These are phyloP conservation scores for Scaptomyza graminum DNA, from an alignment of 1,140 invertebrate genomes.

Conservation along the genomic window DNA sequence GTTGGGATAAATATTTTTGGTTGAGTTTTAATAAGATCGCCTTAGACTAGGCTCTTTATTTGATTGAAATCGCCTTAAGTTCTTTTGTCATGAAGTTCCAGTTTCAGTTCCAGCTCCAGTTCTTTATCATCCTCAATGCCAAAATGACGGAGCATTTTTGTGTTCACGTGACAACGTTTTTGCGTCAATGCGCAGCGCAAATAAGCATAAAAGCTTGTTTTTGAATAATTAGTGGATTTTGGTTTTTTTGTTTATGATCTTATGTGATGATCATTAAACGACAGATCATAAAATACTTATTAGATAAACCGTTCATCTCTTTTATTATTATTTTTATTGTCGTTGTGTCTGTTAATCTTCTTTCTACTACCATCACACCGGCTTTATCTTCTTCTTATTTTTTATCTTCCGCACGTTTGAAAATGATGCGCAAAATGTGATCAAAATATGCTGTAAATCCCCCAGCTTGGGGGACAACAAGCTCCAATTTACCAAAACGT, in stretches of 20 bases:
- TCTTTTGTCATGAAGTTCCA: neutral
- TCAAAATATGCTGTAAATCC: constrained; percentile 1
- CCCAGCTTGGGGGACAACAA: neutral
- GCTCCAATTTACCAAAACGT: neutral
- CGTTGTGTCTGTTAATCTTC: neutral
- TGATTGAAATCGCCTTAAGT: neutral
- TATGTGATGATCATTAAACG: constrained; percentile 5
- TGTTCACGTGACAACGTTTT: constrained; percentile 19
- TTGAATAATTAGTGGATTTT: constrained; percentile 13
- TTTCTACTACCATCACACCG: too few species aligned
- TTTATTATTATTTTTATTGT: neutral
- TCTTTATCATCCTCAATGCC: neutral
- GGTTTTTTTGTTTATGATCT: constrained; percentile 13
- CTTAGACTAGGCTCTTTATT: neutral
- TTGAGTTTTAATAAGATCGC: too few species aligned
- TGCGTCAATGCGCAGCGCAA: constrained; percentile 21
- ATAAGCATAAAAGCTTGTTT: constrained; percentile 15
- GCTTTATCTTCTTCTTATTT: neutral
- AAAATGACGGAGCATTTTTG: constrained; percentile 11
- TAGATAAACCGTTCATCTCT: constrained; percentile 1
- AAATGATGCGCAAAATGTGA: neutral
- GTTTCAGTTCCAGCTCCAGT: neutral
- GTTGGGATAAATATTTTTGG: too few species aligned
- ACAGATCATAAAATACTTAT: constrained; percentile 19
- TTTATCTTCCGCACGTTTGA: neutral